Evolutionary conservation across 2,797 vertebrate genomes (phyloP), one percentile per base, ranked within the genome.

Genomic region (Atherinosoma microstoma): DNA sequence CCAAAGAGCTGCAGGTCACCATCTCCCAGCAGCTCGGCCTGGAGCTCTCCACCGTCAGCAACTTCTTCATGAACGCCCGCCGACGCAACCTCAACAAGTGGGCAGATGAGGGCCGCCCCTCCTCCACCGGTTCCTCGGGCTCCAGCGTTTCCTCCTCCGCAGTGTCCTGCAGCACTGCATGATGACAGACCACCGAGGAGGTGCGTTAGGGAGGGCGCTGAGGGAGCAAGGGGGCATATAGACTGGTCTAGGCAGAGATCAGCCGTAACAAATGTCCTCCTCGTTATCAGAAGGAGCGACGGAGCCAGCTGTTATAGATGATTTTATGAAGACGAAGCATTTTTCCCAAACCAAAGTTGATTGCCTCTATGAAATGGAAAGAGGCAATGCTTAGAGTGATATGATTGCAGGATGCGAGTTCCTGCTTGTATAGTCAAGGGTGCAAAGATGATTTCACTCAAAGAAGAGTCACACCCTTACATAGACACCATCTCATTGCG

Each of bases 21-120:
- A 96, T 97, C 78, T 95, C 96, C 63, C 96, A 95, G 84, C 96
- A 96, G 89, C 94, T 97, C 59, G 96, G 96, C 85, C 92, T 97
- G 79, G 95, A 96, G 94, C 94, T 95, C 3, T 95, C 95, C 81
- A 97, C 96, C 0, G 96, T 97, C 78, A 95, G 95, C 94, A 97
- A 97, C 91, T 97, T 97, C 94, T 97, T 97, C 93, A 97, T 96
- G 96, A 97, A 97, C 5, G 95, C 96, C 63, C 95, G 96, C 65
- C 93, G 96, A 66, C 94, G 96, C 84, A 96, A 96, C 82, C 29
- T 95, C 91, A 96, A 95, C 94, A 96, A 95, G 85, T 96, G 96
- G 96, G 92, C 87, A 2, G 96, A 96, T 5, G 96, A 96, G 88
- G 95, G 95, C 57, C 94, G 95, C 8, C 94, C 95, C 7, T 95